Conservation (phyloP, 2,113 vertebrate species). For the Peromyscus californicus region DNA sequence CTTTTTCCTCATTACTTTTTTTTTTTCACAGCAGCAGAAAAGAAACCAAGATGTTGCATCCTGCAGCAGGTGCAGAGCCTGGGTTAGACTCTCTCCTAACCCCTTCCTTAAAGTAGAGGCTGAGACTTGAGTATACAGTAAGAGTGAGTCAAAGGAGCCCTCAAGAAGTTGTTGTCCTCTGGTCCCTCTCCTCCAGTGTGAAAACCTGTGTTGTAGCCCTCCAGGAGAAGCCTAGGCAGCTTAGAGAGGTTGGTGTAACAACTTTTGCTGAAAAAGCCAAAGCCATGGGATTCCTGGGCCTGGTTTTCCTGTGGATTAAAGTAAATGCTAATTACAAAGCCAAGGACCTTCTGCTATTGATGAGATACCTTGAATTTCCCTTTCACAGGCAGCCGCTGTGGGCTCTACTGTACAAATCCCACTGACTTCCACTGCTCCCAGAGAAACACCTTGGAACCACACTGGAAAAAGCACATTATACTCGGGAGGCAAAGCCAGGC, state of each 20-base stretch:
- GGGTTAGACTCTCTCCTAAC: neutral
- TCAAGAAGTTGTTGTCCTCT: slow-evolving; percentile 59
- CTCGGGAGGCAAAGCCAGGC: too few species aligned
- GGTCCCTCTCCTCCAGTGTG: slow-evolving; percentile 35
- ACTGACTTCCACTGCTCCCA: slow-evolving; percentile 64
- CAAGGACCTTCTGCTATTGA: slow-evolving; percentile 73
- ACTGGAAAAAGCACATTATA: slow-evolving; percentile 74
- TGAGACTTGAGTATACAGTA: slow-evolving; percentile 61
- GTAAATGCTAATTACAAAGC: slow-evolving; percentile 55
- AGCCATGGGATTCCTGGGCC: neutral
- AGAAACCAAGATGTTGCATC: neutral
- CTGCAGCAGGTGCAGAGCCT: too few species aligned
- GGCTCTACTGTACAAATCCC: slow-evolving; percentile 69
- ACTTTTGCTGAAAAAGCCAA: slow-evolving; percentile 60
- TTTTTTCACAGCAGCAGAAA: neutral
- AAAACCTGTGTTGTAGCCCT: slow-evolving; percentile 11
- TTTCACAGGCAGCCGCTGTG: slow-evolving; percentile 61
- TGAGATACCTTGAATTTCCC: slow-evolving; percentile 67
- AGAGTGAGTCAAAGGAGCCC: neutral
- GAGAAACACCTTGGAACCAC: slow-evolving; percentile 68
- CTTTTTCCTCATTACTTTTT: neutral
- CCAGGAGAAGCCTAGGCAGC: slow-evolving; percentile 43
- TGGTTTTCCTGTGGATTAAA: slow-evolving; percentile 74
- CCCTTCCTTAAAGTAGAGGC: slow-evolving; percentile 71
- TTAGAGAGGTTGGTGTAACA: neutral